Base-by-base conservation (phyloP, 2,888 invertebrate genomes). In the Tipula confusa region DNA sequence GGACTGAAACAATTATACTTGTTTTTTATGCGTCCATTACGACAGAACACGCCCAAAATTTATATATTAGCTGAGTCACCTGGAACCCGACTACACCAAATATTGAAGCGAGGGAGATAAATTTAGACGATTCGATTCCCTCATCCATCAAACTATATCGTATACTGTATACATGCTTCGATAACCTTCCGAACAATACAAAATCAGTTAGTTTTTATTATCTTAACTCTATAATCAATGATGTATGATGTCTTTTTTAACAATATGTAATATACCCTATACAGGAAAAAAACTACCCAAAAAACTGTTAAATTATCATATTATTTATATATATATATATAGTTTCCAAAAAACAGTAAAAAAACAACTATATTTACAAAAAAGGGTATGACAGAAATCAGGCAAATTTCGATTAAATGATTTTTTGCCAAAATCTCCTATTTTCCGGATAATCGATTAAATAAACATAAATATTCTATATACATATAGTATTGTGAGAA, bases 211-310 rank as follows among this genome's bases (percentile, higher is more conserved):
- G 18, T 64, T 64, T 64, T 24, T 64, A 64, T 24, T 64, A 64
- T 64, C 64, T 24, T 0, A 64, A 64, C 64, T 64, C 64, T 24
- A 24, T 3, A 64, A 64, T 64, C 64, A 64, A 64, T 64, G 64
- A 64, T 64, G 64, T 64, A 64, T 64, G 64, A 64, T 64, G 64
- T 64, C 64, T 64, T 64, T 64, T 24, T 64, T 64, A 64, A 24
- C 64, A 64, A 24, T 33, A 33, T 2, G 11, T 9, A 1, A 11
- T 24, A 64, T 24, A 64, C 64, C 64, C 64, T 64, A 64, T 7
- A 64, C 6, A 64, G 24, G 1, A 38, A 24, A 4, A 43, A 64
- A 64, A 24, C 9, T 64, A 24, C 18, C 6, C 9, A 24, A 64
- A 64, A 64, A 64, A 18, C 24, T 24, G 24, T 64, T 64, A 24